Percentiles rank a stretch among this genome's conserved stretches.
phyloP scores from a whole-genome alignment of 2,113 vertebrate genomes.

The Perccottus glenii region DNA sequence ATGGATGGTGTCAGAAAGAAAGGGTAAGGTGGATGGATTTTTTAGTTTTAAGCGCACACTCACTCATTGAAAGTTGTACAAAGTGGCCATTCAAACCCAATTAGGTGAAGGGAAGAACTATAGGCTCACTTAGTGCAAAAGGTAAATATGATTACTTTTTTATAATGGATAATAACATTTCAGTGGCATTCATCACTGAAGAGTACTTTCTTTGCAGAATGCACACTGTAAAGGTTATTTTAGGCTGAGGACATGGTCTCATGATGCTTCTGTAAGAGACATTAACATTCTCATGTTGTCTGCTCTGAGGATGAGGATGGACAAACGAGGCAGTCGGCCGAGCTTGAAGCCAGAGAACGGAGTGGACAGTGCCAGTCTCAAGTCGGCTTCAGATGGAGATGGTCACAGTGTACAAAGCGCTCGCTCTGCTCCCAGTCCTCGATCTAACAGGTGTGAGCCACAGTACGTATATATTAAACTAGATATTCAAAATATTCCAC shows the following conservation, averaged over 20 bases:
- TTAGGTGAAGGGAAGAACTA: not conserved
- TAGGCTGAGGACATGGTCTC: not conserved
- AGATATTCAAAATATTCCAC: too few relatives aligned
- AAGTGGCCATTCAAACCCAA: not conserved
- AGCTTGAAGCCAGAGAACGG: conserved; percentile 79
- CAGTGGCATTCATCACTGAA: too few relatives aligned
- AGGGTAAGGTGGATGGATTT: conserved; percentile 76
- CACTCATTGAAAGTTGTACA: not conserved
- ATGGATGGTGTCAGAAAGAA: conserved; percentile 78
- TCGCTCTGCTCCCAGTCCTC: conserved; percentile 55
- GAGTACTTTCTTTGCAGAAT: not conserved
- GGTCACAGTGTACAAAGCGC: conserved; percentile 67
- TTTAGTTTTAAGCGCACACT: not conserved
- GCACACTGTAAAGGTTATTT: conserved; percentile 11
- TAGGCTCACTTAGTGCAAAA: not conserved
- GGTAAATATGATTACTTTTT: not conserved
- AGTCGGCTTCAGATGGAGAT: conserved; percentile 75
- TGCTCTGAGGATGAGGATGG: conserved; percentile 56
- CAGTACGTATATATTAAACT: too few relatives aligned
- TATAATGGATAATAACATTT: not conserved
- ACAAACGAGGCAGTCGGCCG: conserved; percentile 66
- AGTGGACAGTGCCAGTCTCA: conserved; percentile 54
- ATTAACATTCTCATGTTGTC: conserved; percentile 15
- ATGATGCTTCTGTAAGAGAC: not conserved
- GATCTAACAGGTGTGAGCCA: conserved; percentile 78